Base-by-base conservation (phyloP, 2,113 vertebrate species). In the Arenaria interpres region DNA sequence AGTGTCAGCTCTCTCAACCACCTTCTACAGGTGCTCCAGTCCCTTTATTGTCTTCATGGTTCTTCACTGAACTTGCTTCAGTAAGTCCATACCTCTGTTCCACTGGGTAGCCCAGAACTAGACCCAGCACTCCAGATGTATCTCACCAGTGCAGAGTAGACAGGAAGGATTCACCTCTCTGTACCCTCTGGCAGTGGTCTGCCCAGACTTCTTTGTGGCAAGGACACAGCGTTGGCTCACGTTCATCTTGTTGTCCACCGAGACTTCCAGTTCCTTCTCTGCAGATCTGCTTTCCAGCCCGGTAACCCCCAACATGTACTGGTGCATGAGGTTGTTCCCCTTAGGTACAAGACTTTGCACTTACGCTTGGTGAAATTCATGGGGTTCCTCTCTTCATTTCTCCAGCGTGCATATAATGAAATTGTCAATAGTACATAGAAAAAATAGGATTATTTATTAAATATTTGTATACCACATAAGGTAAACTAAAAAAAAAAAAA, bases 281-380 rank as follows among this genome's bases (percentile, higher is more conserved):
- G 15, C 16, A 39, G 37, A 59, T 4, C 8, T 30, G 8, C 20
- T 77, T 54, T 71, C 45, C 50, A n/a, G 15, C 1, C 6, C 1
- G 0, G 6, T n/a, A 41, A 10, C 6, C 6, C 21, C 23, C 12
- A 54, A 2, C 7, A 46, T 7, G 16, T 33, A 23, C 7, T 50
- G 15, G 24, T 79, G 22, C 19, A 18, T 14, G 10, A 12, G 3
- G 9, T 19, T 57, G 7, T 6, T 68, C 4, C 15, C 9, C 8
- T 6, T 41, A 30, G 4, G 8, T 19, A 14, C 22, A 75, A 39
- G 18, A 57, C 14, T 59, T 53, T 48, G 20, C 9, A 33, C 19
- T 4, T 54, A 51, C 13, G 10, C 10, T 19, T 72, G 9, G 6
- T 53, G 43, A 80, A 88, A 75, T 76, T 69, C 8, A 17, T 48